A percentile compares a stretch with the other conserved stretches of the same genome.
phyloP scores from a whole-genome alignment of 2,797 vertebrate genomes.

The Myotis pilosus region DNA sequence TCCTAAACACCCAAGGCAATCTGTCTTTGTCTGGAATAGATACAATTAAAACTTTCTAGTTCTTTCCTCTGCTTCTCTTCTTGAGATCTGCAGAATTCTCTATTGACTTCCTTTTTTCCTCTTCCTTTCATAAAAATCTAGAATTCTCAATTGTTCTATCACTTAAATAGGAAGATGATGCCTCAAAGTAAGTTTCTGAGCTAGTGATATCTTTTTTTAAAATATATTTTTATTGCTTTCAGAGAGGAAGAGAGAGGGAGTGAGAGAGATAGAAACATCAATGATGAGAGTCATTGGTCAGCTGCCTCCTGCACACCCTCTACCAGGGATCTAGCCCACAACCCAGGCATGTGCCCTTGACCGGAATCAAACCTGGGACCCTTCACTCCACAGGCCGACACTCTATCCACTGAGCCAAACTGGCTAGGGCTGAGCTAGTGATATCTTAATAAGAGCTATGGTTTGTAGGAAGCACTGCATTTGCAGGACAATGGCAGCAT shows the following conservation, averaged over 20 bases:
- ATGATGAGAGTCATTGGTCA: too few relatives aligned
- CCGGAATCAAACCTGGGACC: too few relatives aligned
- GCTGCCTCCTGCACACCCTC: too few relatives aligned
- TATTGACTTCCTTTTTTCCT: background rate
- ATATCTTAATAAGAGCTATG: background rate
- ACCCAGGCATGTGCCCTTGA: too few relatives aligned
- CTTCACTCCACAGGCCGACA: too few relatives aligned
- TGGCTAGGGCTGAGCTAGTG: background rate
- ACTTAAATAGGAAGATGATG: background rate
- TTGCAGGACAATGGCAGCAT: background rate
- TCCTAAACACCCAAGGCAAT: background rate
- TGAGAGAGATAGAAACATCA: too few relatives aligned
- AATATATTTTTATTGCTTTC: too few relatives aligned
- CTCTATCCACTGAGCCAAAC: too few relatives aligned
- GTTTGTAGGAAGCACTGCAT: background rate
- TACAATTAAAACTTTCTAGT: background rate
- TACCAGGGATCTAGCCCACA: too few relatives aligned
- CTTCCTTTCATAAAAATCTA: background rate
- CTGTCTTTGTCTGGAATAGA: background rate
- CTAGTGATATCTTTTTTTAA: background rate
- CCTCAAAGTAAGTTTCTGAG: background rate
- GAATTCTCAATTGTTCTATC: background rate
- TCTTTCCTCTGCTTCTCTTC: background rate
- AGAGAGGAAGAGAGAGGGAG: too few relatives aligned
- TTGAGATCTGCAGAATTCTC: background rate